Conservation (phyloP, 2,888 invertebrate genomes). For the Parnassius smintheus region DNA sequence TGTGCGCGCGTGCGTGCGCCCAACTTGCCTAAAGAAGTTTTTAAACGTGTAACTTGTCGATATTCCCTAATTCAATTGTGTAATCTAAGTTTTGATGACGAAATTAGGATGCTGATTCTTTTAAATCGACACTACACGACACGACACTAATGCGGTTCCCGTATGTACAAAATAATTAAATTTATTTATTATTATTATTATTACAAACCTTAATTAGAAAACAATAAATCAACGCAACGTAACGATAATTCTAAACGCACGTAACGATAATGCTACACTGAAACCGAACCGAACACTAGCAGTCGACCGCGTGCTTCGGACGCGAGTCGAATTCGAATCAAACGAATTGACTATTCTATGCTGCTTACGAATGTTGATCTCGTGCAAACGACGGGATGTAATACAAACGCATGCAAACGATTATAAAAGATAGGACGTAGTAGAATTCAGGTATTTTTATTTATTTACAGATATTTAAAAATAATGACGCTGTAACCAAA, state of each 20-base stretch:
- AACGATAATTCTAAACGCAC: too few relatives aligned
- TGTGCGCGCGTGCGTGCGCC: too few relatives aligned
- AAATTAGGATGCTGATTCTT: too few relatives aligned
- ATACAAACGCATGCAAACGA: conserved; percentile 1
- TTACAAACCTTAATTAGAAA: too few relatives aligned
- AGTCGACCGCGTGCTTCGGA: conserved; percentile 9
- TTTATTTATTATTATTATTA: too few relatives aligned
- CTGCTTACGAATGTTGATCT: conserved; percentile 13
- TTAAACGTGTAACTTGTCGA: too few relatives aligned
- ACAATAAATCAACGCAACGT: neutral
- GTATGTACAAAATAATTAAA: too few relatives aligned
- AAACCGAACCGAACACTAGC: conserved; percentile 6
- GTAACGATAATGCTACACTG: neutral
- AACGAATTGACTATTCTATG: conserved; percentile 14
- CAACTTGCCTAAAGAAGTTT: too few relatives aligned
- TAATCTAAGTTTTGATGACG: too few relatives aligned
- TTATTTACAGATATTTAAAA: neutral
- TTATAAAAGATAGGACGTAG: neutral
- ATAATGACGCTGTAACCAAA: neutral
- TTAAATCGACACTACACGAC: too few relatives aligned
- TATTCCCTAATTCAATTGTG: too few relatives aligned
- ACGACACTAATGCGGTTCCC: too few relatives aligned
- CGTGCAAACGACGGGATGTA: conserved; percentile 18
- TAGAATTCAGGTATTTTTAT: neutral
- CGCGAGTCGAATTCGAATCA: conserved; percentile 12